Percentiles rank a stretch among this genome's conserved stretches.
Evolutionary conservation across 2,888 invertebrate genomes (phyloP).

Genomic region (Meta bourneti): DNA sequence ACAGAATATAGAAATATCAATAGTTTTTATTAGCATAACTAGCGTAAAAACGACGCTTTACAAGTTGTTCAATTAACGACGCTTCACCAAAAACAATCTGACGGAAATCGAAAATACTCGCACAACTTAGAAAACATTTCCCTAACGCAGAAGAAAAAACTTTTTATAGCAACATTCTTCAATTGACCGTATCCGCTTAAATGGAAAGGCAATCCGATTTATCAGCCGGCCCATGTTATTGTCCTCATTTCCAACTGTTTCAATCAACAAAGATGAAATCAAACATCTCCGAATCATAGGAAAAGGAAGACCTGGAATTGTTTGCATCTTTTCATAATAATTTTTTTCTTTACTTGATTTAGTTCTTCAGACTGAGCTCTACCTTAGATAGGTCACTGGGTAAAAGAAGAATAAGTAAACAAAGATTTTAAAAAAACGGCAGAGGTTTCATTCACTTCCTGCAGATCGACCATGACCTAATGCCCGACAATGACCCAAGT

Average conservation of each 20-base stretch:
- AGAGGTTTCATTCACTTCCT: conserved; percentile 48
- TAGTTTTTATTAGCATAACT: background rate
- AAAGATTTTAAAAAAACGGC: conserved; percentile 20
- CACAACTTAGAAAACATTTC: background rate
- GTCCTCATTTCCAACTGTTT: background rate
- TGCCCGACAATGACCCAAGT: conserved; percentile 70
- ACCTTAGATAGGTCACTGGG: conserved; percentile 52
- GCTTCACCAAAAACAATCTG: conserved; percentile 4
- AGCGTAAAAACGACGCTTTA: background rate
- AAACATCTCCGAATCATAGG: background rate
- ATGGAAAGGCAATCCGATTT: conserved; percentile 27
- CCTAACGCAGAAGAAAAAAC: background rate
- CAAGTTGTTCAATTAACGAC: background rate
- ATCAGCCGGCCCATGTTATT: background rate
- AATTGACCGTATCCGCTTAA: conserved; percentile 24
- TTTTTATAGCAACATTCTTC: conserved; percentile 9
- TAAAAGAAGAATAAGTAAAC: conserved; percentile 49
- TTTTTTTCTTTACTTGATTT: conserved; percentile 1
- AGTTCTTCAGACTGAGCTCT: conserved; percentile 7
- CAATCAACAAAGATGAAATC: background rate
- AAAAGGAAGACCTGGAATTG: background rate
- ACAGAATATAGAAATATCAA: too few species aligned
- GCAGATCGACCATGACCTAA: conserved; percentile 73
- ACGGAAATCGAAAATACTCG: conserved; percentile 1
- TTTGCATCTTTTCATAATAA: background rate